Evolutionary conservation across 1,140 invertebrate genomes (phyloP), one percentile per base, ranked within the genome.

Genomic region (Anadara kagoshimensis): DNA sequence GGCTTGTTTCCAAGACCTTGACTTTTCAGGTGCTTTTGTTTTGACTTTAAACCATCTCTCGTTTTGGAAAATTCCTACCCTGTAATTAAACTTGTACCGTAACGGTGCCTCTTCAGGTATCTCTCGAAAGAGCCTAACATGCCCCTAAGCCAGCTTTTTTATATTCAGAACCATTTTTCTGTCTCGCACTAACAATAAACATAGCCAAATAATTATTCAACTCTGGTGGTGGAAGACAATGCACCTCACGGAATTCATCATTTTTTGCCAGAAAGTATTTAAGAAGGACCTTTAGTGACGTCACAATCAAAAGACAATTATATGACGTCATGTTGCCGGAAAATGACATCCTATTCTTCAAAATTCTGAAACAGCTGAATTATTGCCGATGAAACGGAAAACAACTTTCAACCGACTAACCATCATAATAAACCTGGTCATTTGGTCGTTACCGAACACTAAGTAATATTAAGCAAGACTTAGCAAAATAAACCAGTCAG

Each of bases 1-100:
- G 66, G 66, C 26, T 44, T 20, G 36, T 59, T 58, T 5, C 66
- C 66, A n/a, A 56, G 54, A 45, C 66, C 66, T 58, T 69, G 66
- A 43, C 61, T 69, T 61, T 69, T 61, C n/a, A 51, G 45, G 44
- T 69, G 41, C 24, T 69, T 61, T 69, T 69, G 56, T 69, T 69
- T 69, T 24, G 24, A 51, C 26, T 58, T 41, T 57, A 67, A 45
- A 12, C 22, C 41, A 18, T 68, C 54, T 2, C 57, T 20, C 1
- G 66, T 36, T 18, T 18, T 61, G 1, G 54, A 22, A 69, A 69
- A 69, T 14, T 59, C 29, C 11, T 53, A 47, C 14, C 57, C 45
- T 12, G 24, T 11, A 12, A 53, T 62, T 11, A 69, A 16, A 62
- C 68, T 69, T 54, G 68, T 62, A 11, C 41, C 41, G 29, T 69